phyloP scores from a whole-genome alignment of 2,888 invertebrate species.

The Heteromyza rotundicornis region DNA sequence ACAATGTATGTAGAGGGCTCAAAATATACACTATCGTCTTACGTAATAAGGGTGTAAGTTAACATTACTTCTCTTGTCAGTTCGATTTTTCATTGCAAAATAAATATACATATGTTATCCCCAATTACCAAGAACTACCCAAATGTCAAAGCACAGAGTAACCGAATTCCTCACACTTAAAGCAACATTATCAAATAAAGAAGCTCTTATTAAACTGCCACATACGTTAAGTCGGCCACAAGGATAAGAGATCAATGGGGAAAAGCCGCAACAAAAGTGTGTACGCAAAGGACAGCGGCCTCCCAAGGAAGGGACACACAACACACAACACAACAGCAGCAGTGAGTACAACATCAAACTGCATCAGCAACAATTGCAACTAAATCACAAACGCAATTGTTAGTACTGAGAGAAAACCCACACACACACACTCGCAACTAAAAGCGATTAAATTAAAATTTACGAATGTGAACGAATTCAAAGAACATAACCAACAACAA shows the following conservation, averaged over 20 bases:
- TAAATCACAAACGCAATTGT: constrained; percentile 23
- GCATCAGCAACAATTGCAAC: constrained; percentile 31
- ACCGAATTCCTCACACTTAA: neutral
- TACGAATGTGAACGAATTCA: constrained; percentile 23
- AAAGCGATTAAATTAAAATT: constrained; percentile 30
- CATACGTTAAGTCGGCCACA: neutral
- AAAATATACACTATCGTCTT: too few species aligned
- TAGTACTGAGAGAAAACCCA: neutral
- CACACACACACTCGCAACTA: neutral
- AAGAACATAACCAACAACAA: too few species aligned
- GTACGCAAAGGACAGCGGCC: constrained; percentile 11
- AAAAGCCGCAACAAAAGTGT: constrained; percentile 14
- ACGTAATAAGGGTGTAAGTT: too few species aligned
- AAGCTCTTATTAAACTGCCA: neutral
- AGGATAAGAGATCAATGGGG: constrained; percentile 21
- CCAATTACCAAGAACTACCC: neutral
- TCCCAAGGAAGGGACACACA: constrained; percentile 9
- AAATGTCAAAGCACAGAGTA: neutral
- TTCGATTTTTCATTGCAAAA: too few species aligned
- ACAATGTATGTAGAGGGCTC: too few species aligned
- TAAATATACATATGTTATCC: too few species aligned
- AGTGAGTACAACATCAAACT: too few species aligned
- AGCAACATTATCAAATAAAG: neutral
- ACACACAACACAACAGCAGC: constrained; percentile 20
- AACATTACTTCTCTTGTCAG: too few species aligned